Evolutionary conservation across 2,888 invertebrate species (phyloP).

Genomic region (Mythimna ferrago): DNA sequence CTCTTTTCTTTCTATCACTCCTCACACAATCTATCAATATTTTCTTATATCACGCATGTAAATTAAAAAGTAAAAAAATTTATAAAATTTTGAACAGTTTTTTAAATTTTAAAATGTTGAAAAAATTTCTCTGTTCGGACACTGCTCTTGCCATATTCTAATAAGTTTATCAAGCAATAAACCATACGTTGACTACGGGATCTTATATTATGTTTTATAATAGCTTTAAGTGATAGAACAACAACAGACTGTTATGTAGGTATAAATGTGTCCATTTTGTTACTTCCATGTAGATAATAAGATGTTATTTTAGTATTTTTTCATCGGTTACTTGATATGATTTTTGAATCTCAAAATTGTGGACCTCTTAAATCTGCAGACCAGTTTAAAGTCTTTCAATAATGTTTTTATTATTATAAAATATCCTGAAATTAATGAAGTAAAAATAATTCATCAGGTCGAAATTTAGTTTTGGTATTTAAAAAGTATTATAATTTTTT

Average conservation of each 20-base stretch:
- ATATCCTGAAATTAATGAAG: conserved; percentile 17
- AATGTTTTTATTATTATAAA: conserved; percentile 22
- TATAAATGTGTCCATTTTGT: conserved; percentile 74
- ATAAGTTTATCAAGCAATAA: conserved; percentile 67
- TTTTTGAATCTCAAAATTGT: conserved; percentile 69
- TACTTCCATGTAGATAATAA: conserved; percentile 69
- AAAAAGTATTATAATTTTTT: conserved; percentile 21
- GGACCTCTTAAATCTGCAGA: conserved; percentile 45
- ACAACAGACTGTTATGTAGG: conserved; percentile 81
- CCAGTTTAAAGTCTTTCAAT: conserved; percentile 40
- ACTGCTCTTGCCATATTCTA: not conserved
- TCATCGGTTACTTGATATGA: conserved; percentile 59
- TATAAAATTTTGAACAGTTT: too few relatives aligned
- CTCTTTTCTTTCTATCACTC: too few relatives aligned
- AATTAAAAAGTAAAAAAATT: too few relatives aligned
- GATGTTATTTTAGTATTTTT: conserved; percentile 64
- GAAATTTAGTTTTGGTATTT: conserved; percentile 24
- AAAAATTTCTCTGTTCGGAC: not conserved
- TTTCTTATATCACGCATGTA: too few relatives aligned
- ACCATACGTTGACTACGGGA: conserved; percentile 73
- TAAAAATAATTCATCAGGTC: conserved; percentile 14
- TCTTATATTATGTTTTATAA: conserved; percentile 71
- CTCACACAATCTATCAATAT: too few relatives aligned
- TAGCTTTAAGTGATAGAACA: conserved; percentile 79
- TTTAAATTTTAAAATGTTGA: not conserved